Evolutionary conservation across 2,113 vertebrate genomes (phyloP).

Genomic region (Cyphomyrus plagiostoma): DNA sequence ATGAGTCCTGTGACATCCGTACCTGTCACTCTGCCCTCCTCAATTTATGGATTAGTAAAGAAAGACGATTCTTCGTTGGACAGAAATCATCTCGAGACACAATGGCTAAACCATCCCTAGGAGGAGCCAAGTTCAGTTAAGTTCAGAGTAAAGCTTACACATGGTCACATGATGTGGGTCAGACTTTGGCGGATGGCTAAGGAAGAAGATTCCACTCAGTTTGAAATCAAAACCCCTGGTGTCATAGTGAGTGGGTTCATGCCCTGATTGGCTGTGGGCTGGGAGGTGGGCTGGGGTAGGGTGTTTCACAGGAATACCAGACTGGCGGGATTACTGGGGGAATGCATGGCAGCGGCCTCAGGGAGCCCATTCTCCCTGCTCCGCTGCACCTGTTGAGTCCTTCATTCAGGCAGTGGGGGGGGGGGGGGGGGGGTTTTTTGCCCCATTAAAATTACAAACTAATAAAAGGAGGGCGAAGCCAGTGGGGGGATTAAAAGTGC

Average conservation of each 20-base stretch:
- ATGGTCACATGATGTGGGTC: neutral
- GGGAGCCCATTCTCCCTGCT: constrained; percentile 25
- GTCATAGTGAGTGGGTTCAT: neutral
- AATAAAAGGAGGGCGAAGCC: no score
- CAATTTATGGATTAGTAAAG: neutral
- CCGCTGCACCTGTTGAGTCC: constrained; percentile 29
- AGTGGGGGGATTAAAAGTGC: no score
- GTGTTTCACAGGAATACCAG: constrained; percentile 5
- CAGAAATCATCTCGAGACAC: neutral
- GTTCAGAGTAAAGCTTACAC: neutral
- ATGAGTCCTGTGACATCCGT: neutral
- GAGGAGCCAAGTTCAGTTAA: neutral
- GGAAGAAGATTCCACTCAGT: neutral
- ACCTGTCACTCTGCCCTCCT: neutral
- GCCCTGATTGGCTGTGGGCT: neutral
- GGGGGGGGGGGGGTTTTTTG: no score
- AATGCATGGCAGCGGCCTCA: constrained; percentile 10
- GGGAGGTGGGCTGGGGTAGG: neutral
- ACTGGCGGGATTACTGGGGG: constrained; percentile 26
- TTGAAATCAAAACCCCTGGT: neutral
- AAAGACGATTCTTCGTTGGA: neutral
- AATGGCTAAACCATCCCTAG: neutral
- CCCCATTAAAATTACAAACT: no score
- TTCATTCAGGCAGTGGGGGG: neutral
- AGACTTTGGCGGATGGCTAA: neutral